Evolutionary conservation across 2,113 vertebrate genomes (phyloP).

Genomic region (Syrrhaptes paradoxus): DNA sequence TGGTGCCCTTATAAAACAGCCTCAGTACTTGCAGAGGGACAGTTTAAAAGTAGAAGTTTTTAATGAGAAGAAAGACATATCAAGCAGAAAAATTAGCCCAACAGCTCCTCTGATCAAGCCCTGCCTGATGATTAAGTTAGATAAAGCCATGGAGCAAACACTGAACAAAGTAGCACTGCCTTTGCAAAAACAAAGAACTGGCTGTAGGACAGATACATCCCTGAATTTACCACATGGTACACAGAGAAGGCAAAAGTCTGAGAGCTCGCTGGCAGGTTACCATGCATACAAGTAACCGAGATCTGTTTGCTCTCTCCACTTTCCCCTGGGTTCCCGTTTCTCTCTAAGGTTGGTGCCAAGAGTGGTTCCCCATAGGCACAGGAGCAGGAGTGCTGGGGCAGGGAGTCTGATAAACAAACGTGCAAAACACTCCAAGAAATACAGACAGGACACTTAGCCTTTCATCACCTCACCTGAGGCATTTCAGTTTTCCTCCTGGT

Average conservation of each 20-base stretch:
- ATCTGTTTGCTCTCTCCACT: background rate
- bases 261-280: background rate
- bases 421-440: background rate
- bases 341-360: accelerated
- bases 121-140: background rate
- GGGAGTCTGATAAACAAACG: accelerated
- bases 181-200: background rate
- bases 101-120: background rate
- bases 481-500: background rate
- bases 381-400: background rate
- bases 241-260: background rate
- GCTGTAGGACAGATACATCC: background rate
- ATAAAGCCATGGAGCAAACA: background rate
- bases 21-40: background rate
- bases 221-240: background rate
- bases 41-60: background rate
- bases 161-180: background rate
- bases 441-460: background rate
- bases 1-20: background rate
- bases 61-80: background rate
- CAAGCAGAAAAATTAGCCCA: background rate
- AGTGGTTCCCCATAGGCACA: background rate
- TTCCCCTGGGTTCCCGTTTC: background rate
- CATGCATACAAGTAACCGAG: accelerated
- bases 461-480: accelerated